Base-by-base conservation (phyloP, 2,888 invertebrate genomes). In the Byasa hedistus region DNA sequence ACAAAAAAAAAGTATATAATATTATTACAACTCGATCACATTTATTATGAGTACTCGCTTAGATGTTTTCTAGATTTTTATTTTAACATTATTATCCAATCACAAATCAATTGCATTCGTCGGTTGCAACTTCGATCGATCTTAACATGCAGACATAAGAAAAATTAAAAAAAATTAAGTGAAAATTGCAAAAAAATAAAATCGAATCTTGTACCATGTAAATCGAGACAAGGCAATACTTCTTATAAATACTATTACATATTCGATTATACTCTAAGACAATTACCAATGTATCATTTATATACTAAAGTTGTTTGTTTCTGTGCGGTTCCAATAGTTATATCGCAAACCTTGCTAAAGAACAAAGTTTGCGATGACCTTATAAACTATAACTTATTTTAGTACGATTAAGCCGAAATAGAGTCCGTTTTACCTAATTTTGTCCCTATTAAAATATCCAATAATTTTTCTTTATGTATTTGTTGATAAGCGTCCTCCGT, bases 321-420 rank as follows among this genome's bases (percentile, higher is more conserved):
- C n/a, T 48, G 48, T 48, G 48, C 48, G 10, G 48, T 48, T 48
- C 48, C 48, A 48, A 48, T 48, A 48, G 48, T 48, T 48, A 48
- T n/a, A 48, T 48, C 48, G 48, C 48, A 48, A 48, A 48, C 48
- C 19, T 19, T n/a, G 48, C 48, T 48, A n/a, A 48, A 19, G 12
- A 48, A n/a, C 48, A 48, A 5, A 19, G 48, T 48, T 48, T 48
- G 48, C 48, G 48, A 48, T 48, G 48, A 48, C 19, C 48, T 48
- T 48, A 48, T 7, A 19, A 1, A n/a, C 48, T 48, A 48, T 8
- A 48, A n/a, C n/a, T 48, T 48, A 48, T 48, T 19, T 7, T n/a
- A 48, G 17, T 44, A 12, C 44, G 1, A 48, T n/a, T 48, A 48
- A 19, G 48, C 48, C 48, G 12, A 48, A 5, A 5, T 27, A 48